Percentiles rank a stretch among this genome's conserved stretches.
These are phyloP conservation scores for Odontomachus brunneus DNA, from an alignment of 1,140 invertebrate species.

Conservation along the genomic window DNA sequence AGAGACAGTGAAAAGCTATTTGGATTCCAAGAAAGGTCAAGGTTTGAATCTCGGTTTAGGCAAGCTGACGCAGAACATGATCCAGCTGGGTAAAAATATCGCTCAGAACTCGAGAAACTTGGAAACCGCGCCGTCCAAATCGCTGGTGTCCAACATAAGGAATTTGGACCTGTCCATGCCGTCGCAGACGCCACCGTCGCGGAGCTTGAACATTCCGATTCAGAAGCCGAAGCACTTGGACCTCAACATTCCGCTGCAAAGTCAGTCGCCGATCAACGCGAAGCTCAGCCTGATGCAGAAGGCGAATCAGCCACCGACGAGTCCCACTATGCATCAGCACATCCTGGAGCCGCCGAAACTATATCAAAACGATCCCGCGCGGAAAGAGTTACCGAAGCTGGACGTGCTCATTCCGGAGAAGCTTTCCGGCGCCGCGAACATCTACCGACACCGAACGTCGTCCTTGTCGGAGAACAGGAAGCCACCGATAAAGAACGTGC, in stretches of 20 bases:
- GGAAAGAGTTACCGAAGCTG: slow-evolving; percentile 67
- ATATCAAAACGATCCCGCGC: slow-evolving; percentile 79
- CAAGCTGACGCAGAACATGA: slow-evolving; percentile 81
- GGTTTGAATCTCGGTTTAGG: slow-evolving; percentile 78
- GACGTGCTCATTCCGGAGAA: slow-evolving; percentile 71
- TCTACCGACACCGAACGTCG: slow-evolving; percentile 81
- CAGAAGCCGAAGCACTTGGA: slow-evolving; percentile 79
- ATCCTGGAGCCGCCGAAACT: slow-evolving; percentile 82
- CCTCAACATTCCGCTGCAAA: slow-evolving; percentile 73
- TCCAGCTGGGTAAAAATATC: slow-evolving; percentile 80
- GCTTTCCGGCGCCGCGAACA: slow-evolving; percentile 61
- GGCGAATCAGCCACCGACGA: slow-evolving; percentile 51
- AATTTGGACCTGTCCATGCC: slow-evolving; percentile 68
- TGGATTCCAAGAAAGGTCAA: slow-evolving; percentile 81
- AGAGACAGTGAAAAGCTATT: slow-evolving; percentile 83
- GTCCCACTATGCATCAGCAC: slow-evolving; percentile 77
- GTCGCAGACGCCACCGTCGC: slow-evolving; percentile 34
- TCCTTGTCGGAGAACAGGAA: slow-evolving; percentile 81
- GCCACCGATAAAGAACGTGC: slow-evolving; percentile 76
- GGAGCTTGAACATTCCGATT: slow-evolving; percentile 70
- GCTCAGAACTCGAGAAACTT: slow-evolving; percentile 77
- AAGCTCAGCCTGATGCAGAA: slow-evolving; percentile 67
- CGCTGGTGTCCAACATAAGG: slow-evolving; percentile 63
- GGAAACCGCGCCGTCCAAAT: slow-evolving; percentile 62
- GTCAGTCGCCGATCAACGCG: slow-evolving; percentile 59